Evolutionary conservation across 1,140 invertebrate species (phyloP), one percentile per base, ranked within the genome.

Genomic region (Microplitis demolitor): DNA sequence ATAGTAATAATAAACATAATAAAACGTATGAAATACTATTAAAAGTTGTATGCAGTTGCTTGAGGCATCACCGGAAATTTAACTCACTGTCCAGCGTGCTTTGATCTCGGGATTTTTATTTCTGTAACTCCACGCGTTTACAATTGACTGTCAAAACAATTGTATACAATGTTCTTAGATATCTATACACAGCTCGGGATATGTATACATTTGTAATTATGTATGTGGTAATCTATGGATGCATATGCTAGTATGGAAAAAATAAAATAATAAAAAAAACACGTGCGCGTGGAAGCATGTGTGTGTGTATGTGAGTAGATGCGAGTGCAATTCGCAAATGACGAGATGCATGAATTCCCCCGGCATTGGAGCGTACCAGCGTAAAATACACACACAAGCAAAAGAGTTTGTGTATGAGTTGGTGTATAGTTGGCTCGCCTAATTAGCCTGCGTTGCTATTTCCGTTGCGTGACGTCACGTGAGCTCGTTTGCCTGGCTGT

Each of bases 401-500:
- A 79, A 80, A 79, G 78, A 84, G 79, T 78, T 80, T 14, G 24
- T 69, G 54, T 60, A 39, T 34, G 16, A 24, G 64, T 53, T 51
- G 61, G 58, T 54, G 53, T 54, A 73, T 9, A 60, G 50, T 37
- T 63, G 62, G 35, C 82, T 84, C 79, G 83, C 83, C 83, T 85
- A 86, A 86, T 86, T 86, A 86, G 83, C 83, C 79, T 78, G 84
- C 78, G 85, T 60, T 68, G 73, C 79, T 86, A 86, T 86, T 86
- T 85, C 82, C 82, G 84, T 86, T 80, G 80, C 84, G 84, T 85
- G 84, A 85, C 83, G 84, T 85, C 83, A 86, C 83, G 78, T 83
- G 83, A 85, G 82, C 84, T 82, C 82, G 81, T 86, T 85, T 83
- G 83, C 78, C 81, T 86, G 85, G 85, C 84, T 74, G 77, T 74